Evolutionary conservation across 1,140 invertebrate species (phyloP).

Genomic region (Cheumatopsyche charites): DNA sequence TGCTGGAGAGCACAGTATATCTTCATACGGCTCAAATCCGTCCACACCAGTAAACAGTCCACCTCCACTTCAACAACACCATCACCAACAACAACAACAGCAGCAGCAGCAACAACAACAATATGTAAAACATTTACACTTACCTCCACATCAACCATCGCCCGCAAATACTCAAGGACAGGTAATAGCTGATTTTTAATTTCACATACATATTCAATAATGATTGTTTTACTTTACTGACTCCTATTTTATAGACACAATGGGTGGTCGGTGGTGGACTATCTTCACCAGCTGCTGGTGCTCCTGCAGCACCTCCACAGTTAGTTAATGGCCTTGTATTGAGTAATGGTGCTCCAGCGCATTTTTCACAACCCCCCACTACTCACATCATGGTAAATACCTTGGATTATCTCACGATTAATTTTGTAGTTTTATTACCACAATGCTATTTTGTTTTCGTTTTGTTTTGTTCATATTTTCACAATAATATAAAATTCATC

Average conservation of each 20-base stretch:
- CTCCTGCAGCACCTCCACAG: conserved; percentile 43
- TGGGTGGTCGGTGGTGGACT: conserved; percentile 46
- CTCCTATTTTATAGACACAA: conserved; percentile 33
- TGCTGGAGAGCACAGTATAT: conserved; percentile 82
- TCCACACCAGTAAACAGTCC: conserved; percentile 87
- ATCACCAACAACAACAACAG: conserved; percentile 57
- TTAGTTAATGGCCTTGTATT: conserved; percentile 39
- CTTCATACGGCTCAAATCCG: conserved; percentile 92
- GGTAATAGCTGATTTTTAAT: not conserved
- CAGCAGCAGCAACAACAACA: conserved; percentile 55
- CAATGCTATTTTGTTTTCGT: conserved; percentile 12
- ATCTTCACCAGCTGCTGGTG: conserved; percentile 52
- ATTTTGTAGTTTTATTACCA: not conserved
- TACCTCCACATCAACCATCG: conserved; percentile 30
- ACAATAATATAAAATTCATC: not conserved
- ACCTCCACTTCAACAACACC: conserved; percentile 67
- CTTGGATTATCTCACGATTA: too few relatives aligned
- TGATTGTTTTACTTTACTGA: not conserved
- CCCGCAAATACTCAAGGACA: conserved; percentile 32
- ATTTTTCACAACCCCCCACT: conserved; percentile 52
- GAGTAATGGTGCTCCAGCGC: conserved; percentile 38
- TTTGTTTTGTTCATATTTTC: not conserved
- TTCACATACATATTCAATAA: not conserved
- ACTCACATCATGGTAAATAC: conserved; percentile 54
- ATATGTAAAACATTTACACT: conserved; percentile 31